Evolutionary conservation across 2,888 invertebrate genomes (phyloP).

Genomic region (Uropetala carovei): DNA sequence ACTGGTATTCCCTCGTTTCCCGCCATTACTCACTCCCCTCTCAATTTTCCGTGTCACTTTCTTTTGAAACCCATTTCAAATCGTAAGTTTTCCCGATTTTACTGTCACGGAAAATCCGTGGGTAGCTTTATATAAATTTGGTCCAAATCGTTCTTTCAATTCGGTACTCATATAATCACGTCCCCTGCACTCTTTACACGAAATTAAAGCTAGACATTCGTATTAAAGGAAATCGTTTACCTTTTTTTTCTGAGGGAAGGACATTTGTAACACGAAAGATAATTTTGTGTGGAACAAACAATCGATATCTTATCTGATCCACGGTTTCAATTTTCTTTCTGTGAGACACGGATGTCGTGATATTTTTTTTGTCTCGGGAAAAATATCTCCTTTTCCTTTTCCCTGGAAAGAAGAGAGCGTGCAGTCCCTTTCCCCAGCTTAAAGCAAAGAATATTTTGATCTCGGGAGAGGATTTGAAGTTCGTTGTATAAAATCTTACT

Average conservation of each 20-base stretch:
- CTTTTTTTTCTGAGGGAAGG: background rate
- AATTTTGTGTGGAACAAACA: background rate
- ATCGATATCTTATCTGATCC: constrained; percentile 21
- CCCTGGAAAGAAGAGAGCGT: background rate
- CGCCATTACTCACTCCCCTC: no score
- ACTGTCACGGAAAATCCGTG: no score
- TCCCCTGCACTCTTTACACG: background rate
- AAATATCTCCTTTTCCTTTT: background rate
- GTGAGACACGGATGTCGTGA: background rate
- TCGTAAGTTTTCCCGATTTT: no score
- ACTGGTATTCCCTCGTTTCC: no score
- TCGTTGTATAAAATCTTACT: background rate
- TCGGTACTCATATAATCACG: background rate
- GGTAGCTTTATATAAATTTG: no score
- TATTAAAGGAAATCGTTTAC: background rate
- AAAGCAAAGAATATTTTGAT: background rate
- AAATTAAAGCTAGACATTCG: background rate
- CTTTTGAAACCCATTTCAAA: no score
- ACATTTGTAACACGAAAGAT: background rate
- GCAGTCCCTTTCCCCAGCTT: background rate
- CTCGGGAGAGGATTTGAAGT: background rate
- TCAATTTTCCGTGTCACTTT: no score
- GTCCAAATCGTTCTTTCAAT: background rate
- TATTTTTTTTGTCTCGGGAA: background rate
- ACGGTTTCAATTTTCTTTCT: constrained; percentile 11